A percentile compares a stretch with the other conserved stretches of the same genome.
phyloP scores from a whole-genome alignment of 2,113 vertebrate genomes.

The Laterallus jamaicensis region DNA sequence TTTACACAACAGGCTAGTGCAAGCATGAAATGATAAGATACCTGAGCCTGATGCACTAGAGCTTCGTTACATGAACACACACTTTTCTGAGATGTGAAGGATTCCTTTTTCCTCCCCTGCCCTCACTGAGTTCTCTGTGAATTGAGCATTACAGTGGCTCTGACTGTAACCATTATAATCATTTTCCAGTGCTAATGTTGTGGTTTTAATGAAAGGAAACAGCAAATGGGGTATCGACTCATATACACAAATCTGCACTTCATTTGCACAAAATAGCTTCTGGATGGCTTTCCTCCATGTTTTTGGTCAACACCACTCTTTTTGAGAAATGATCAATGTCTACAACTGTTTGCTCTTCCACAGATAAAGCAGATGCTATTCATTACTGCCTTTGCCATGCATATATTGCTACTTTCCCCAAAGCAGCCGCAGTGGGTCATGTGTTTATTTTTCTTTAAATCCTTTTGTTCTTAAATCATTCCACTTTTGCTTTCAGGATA shows the following conservation, averaged over 20 bases:
- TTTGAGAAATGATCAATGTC: constrained; percentile 82
- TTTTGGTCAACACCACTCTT: constrained; percentile 74
- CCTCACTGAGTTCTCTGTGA: constrained; percentile 31
- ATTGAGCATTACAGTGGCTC: constrained; percentile 81
- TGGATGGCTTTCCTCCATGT: constrained; percentile 74
- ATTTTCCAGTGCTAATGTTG: constrained; percentile 79
- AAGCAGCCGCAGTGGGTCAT: constrained; percentile 60
- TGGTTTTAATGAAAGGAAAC: constrained; percentile 85
- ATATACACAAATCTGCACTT: constrained; percentile 82
- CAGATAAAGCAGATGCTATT: constrained; percentile 87
- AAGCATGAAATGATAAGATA: background rate
- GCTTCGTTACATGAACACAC: background rate
- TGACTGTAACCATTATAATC: constrained; percentile 85
- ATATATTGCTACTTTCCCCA: constrained; percentile 66
- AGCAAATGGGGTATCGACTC: constrained; percentile 75
- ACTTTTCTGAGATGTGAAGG: background rate
- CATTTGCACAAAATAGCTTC: constrained; percentile 84
- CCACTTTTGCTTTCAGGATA: constrained; percentile 55
- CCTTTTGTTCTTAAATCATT: constrained; percentile 65
- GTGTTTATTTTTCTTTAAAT: constrained; percentile 67
- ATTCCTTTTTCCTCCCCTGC: background rate
- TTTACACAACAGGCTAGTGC: background rate
- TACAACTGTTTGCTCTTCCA: constrained; percentile 74
- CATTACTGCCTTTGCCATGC: constrained; percentile 78
- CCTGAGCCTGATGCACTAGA: background rate